Evolutionary conservation across 1,140 invertebrate species (phyloP).

Genomic region (Andrena cerasifolii): DNA sequence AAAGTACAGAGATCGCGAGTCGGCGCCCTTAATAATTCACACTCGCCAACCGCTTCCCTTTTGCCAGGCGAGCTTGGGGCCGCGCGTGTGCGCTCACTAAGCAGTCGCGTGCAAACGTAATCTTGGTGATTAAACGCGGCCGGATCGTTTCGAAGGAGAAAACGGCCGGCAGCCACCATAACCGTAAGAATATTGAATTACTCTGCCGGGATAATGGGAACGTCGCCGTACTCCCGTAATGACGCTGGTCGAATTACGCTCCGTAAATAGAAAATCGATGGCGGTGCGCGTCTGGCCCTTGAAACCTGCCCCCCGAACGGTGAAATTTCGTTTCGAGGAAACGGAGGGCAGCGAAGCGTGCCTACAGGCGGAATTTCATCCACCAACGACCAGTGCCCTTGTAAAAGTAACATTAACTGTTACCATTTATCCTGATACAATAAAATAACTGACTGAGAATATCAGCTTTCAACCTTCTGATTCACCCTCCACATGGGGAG

Average conservation of each 20-base stretch:
- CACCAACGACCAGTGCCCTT: too few species aligned
- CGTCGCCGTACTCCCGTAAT: conserved; percentile 30
- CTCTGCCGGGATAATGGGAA: conserved; percentile 13
- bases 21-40: neutral
- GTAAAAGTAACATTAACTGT: too few species aligned
- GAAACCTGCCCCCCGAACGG: neutral
- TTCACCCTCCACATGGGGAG: too few species aligned
- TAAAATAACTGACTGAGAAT: too few species aligned
- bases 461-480: too few species aligned
- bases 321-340: neutral
- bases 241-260: conserved; percentile 55
- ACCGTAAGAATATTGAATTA: conserved; percentile 35
- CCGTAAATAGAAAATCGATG: conserved; percentile 63
- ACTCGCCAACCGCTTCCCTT: neutral
- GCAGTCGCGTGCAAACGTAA: neutral
- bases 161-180: neutral
- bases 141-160: neutral
- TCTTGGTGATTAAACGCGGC: conserved; percentile 19
- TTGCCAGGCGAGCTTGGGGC: neutral
- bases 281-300: conserved; percentile 24
- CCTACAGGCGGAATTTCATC: too few species aligned
- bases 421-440: too few species aligned
- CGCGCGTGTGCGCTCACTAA: neutral
- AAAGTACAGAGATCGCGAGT: too few species aligned
- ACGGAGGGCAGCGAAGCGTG: too few species aligned